phyloP scores from a whole-genome alignment of 2,888 invertebrate genomes.

The Strigamia transsilvanica region DNA sequence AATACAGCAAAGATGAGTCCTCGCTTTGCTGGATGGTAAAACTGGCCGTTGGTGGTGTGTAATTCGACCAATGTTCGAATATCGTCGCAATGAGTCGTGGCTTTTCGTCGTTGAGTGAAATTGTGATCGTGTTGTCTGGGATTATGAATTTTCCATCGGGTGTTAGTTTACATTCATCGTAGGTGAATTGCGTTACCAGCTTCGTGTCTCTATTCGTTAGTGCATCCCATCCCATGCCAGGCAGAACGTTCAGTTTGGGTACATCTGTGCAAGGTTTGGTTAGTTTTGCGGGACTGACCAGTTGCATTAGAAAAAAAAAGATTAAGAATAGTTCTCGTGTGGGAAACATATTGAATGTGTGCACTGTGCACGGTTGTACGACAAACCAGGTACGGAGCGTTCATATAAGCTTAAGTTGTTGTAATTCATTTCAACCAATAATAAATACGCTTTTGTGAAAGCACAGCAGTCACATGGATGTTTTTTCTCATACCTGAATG shows the following conservation, averaged over 20 bases:
- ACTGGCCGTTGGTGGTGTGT: neutral
- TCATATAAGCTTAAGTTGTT: too few species aligned
- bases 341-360: too few species aligned
- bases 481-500: too few species aligned
- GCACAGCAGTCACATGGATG: too few species aligned
- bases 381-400: too few species aligned
- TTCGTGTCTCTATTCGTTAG: neutral
- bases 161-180: neutral
- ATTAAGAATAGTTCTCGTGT: too few species aligned
- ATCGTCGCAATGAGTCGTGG: neutral
- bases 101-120: neutral
- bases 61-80: neutral
- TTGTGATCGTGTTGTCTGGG: neutral
- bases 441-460: too few species aligned
- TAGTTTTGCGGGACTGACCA: neutral
- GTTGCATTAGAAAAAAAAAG: too few species aligned
- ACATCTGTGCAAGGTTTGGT: neutral
- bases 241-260: neutral
- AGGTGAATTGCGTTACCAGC: neutral
- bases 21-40: too few species aligned
- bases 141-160: neutral
- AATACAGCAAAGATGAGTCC: neutral
- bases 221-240: neutral
- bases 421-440: too few species aligned
- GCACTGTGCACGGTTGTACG: too few species aligned